Percentiles rank a stretch among this genome's conserved stretches.
These are phyloP conservation scores for Ammospiza maritima DNA, from an alignment of 2,797 vertebrate genomes.

Conservation along the genomic window DNA sequence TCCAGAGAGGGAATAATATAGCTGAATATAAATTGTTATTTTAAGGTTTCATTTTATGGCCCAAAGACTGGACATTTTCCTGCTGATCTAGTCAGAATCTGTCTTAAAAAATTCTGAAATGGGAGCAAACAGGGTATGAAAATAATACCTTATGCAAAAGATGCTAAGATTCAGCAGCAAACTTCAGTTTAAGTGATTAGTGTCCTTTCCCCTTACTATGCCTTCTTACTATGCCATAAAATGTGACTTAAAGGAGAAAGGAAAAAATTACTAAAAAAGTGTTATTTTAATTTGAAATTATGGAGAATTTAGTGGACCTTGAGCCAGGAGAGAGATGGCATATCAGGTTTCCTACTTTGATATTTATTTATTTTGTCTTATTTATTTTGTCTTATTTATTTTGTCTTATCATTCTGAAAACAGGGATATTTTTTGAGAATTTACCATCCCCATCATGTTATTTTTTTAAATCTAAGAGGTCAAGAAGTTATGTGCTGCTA, in stretches of 20 bases:
- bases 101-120: neutral
- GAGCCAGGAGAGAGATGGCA: neutral
- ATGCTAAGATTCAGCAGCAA: neutral
- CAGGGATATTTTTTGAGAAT: neutral
- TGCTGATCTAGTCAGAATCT: neutral
- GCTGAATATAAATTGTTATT: neutral
- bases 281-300: neutral
- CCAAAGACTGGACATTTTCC: neutral
- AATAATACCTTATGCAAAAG: neutral
- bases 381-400: neutral
- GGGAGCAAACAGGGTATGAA: neutral
- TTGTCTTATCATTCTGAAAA: neutral
- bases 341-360: neutral
- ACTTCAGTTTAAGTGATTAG: neutral
- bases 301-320: neutral
- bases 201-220: neutral
- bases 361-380: neutral
- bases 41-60: neutral
- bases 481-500: neutral
- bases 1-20: neutral
- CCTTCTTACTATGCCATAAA: neutral
- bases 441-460: neutral
- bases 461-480: neutral
- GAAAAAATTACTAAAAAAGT: accelerated
- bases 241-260: neutral